Conservation (phyloP, 2,797 vertebrate genomes). For the Oreochromis mossambicus region DNA sequence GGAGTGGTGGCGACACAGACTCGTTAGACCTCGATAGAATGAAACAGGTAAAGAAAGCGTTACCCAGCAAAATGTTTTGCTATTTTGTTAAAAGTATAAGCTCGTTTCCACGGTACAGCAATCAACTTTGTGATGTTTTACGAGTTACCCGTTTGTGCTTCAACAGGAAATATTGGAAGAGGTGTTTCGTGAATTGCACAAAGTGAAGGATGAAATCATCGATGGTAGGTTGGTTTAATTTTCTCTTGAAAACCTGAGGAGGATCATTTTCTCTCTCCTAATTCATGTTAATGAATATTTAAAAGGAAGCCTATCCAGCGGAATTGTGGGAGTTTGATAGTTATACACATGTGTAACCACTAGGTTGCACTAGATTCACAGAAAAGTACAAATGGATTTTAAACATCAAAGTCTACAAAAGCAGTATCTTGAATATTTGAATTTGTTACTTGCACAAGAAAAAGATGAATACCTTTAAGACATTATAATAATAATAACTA, state of each 20-base stretch:
- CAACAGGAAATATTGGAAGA: constrained; percentile 96
- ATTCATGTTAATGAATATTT: neutral
- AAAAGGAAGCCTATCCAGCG: neutral
- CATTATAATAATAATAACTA: neutral
- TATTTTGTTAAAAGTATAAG: neutral
- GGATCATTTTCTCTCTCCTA: neutral
- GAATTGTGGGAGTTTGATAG: neutral
- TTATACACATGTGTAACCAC: constrained; percentile 30
- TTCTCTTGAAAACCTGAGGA: neutral
- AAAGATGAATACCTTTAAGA: neutral
- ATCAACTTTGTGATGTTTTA: neutral
- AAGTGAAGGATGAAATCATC: constrained; percentile 98
- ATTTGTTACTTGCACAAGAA: neutral
- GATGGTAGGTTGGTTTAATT: constrained; percentile 81
- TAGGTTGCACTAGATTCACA: constrained; percentile 38
- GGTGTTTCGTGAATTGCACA: constrained; percentile 97
- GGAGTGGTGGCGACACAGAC: constrained; percentile 86
- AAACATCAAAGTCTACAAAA: neutral
- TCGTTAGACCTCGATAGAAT: constrained; percentile 94
- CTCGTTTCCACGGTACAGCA: neutral
- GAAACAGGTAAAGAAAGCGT: constrained; percentile 86
- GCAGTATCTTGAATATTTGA: neutral
- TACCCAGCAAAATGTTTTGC: neutral
- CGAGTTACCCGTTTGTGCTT: neutral
- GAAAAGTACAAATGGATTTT: neutral